These are phyloP conservation scores for Lepidurus arcticus DNA, from an alignment of 1,140 invertebrate species.

Conservation along the genomic window DNA sequence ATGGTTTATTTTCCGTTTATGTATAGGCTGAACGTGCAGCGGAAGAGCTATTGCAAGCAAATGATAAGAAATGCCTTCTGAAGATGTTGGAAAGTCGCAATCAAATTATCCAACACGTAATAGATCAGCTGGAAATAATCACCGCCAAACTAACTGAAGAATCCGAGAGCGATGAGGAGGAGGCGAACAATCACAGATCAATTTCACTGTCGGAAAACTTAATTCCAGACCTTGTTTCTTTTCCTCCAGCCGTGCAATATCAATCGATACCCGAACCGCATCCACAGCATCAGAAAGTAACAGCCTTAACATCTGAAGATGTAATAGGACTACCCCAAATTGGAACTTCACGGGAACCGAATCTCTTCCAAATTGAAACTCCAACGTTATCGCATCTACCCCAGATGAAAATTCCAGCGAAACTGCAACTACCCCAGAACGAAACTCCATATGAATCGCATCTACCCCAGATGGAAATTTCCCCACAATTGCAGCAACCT, in stretches of 20 bases:
- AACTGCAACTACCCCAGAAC: no score
- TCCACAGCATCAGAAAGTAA: no score
- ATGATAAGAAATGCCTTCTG: neutral
- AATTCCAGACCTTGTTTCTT: neutral
- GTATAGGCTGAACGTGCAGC: slow-evolving; percentile 1
- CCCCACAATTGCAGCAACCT: no score
- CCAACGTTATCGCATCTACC: no score
- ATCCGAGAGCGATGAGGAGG: neutral
- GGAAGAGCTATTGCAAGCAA: neutral
- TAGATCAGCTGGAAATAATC: neutral
- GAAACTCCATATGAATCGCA: no score
- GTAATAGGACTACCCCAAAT: neutral
- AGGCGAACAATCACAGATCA: neutral
- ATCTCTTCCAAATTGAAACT: no score
- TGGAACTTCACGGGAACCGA: neutral
- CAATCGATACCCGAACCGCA: no score
- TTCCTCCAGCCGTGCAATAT: neutral
- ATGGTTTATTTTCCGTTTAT: neutral
- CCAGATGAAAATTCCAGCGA: no score
- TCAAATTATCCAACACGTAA: neutral
- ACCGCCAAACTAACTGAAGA: neutral
- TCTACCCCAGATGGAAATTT: no score
- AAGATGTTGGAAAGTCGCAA: neutral
- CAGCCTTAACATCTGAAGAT: neutral
- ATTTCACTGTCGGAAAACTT: neutral